These are phyloP conservation scores for Baccha elongata DNA, from an alignment of 2,888 invertebrate species.

Conservation along the genomic window DNA sequence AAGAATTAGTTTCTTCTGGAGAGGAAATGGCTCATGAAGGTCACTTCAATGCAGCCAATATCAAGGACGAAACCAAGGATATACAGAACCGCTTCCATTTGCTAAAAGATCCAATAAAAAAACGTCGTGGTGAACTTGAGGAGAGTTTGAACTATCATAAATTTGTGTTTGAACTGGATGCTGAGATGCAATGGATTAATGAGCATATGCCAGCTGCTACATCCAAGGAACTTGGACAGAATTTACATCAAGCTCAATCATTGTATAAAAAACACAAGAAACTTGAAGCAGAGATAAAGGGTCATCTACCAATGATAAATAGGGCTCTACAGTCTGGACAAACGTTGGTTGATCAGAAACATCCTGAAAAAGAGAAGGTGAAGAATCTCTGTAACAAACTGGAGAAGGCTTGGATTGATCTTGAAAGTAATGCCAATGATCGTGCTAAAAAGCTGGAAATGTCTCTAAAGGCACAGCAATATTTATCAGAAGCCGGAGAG, in stretches of 20 bases:
- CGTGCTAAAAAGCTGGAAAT: conserved; percentile 91
- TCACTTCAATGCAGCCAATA: conserved; percentile 96
- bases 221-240: conserved; percentile 90
- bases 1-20: conserved; percentile 90
- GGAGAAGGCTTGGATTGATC: conserved; percentile 88
- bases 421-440: conserved; percentile 87
- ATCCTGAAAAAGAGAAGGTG: conserved; percentile 92
- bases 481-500: conserved; percentile 94
- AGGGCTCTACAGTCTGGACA: conserved; percentile 92
- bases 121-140: conserved; percentile 90
- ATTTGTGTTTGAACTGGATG: conserved; percentile 95
- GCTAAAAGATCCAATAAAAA: conserved; percentile 88
- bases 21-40: conserved; percentile 96
- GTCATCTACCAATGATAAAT: conserved; percentile 92
- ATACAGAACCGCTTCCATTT: conserved; percentile 88
- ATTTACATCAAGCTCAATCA: conserved; percentile 95
- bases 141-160: conserved; percentile 92
- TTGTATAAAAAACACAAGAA: conserved; percentile 97
- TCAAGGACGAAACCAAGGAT: conserved; percentile 89
- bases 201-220: conserved; percentile 93
- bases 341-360: conserved; percentile 88
- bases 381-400: conserved; percentile 89
- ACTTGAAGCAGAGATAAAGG: conserved; percentile 93
- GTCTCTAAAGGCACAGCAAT: conserved; percentile 94
- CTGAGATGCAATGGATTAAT: conserved; percentile 97